These are phyloP conservation scores for Aphelenchoides fujianensis DNA, from an alignment of 1,140 invertebrate species.

Conservation along the genomic window DNA sequence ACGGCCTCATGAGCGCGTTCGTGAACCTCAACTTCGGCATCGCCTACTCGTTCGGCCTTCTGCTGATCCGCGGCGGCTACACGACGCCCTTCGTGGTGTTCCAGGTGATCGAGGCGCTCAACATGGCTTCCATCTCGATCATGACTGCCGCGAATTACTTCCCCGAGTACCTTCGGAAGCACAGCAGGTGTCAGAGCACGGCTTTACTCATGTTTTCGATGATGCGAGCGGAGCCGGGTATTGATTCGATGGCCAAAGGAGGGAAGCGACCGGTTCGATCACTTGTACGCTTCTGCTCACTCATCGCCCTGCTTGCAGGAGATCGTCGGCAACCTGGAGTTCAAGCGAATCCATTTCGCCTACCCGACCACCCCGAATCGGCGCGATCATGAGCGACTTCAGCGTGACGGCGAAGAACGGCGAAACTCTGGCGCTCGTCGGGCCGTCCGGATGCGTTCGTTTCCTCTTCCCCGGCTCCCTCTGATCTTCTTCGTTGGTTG, in stretches of 20 bases:
- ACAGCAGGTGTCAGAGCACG: conserved; percentile 62
- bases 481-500: no score
- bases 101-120: conserved; percentile 58
- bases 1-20: conserved; percentile 18
- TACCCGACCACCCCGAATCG: conserved; percentile 24
- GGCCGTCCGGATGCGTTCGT: no score
- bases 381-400: conserved; percentile 23
- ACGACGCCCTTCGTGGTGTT: conserved; percentile 45
- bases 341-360: conserved; percentile 23
- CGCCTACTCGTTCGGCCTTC: conserved; percentile 43
- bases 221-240: conserved; percentile 56
- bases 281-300: no score
- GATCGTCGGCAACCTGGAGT: conserved; percentile 18
- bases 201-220: conserved; percentile 52
- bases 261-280: conserved; percentile 19
- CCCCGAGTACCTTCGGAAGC: conserved; percentile 64
- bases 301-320: conserved; percentile 34
- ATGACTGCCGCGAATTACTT: conserved; percentile 63
- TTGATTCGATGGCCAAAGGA: conserved; percentile 60
- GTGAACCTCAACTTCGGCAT: conserved; percentile 31
- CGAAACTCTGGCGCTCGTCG: conserved; percentile 79
- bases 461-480: no score
- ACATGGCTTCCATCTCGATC: conserved; percentile 45
- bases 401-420: conserved; percentile 69
- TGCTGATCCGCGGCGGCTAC: conserved; percentile 30